Evolutionary conservation across 2,888 invertebrate species (phyloP), one percentile per base, ranked within the genome.

Genomic region (Ceriagrion tenellum): DNA sequence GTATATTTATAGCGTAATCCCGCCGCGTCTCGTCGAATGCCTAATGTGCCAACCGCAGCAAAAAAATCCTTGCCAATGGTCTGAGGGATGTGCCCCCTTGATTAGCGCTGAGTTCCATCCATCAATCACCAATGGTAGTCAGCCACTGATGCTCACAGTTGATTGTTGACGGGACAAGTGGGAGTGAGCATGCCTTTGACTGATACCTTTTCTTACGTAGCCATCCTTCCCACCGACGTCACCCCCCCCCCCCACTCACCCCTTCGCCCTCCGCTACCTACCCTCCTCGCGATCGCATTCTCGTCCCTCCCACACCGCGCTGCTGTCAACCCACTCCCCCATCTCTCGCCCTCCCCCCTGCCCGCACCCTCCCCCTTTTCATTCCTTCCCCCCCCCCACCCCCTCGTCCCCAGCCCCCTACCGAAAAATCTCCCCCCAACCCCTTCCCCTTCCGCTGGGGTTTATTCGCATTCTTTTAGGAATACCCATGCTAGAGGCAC

Each of bases 391-490:
- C 55, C 0, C 93, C 47, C 47, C 35, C 12, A 16, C 91, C 63
- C 4, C 16, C 12, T 13, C 30, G 90, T 59, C 47, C 47, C 47
- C 47, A 47, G 47, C 47, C 47, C n/a, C 55, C 69, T 16, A 35
- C 93, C 59, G 56, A 93, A 93, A 93, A 93, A 35, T 10, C 81
- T n/a, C 81, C 81, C 35, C n/a, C n/a, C 2, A 18, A 2, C n/a
- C 69, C n/a, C 69, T n/a, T n/a, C 20, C 26, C 59, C 30, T 69
- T 69, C n/a, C 69, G 47, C n/a, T 10, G 69, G 93, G n/a, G 13
- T 74, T 93, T 91, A 69, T 93, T 93, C 69, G 93, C 93, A 93
- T 93, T 93, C 93, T 93, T 93, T 93, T 74, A 93, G 93, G 93
- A 93, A 93, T 93, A 74, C 93, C 93, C 93, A 55, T 93, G 93